A percentile compares a stretch with the other conserved stretches of the same genome.
phyloP scores from a whole-genome alignment of 2,888 invertebrate species.

The Belgica antarctica region DNA sequence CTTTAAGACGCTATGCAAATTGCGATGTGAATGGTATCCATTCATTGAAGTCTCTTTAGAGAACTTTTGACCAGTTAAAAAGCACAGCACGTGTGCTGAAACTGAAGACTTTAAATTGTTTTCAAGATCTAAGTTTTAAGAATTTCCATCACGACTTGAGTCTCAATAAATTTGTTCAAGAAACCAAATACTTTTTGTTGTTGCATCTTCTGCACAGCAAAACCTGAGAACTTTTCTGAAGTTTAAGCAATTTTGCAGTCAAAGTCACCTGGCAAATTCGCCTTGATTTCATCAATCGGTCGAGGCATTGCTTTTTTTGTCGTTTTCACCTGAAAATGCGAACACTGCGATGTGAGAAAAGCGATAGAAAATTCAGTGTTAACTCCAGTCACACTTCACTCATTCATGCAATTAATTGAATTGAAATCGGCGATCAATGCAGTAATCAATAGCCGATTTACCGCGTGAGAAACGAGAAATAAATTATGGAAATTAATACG shows the following conservation, averaged over 20 bases:
- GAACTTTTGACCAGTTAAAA: no score
- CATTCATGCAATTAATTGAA: not conserved
- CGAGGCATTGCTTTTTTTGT: conserved; percentile 45
- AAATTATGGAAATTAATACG: no score
- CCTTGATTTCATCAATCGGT: conserved; percentile 46
- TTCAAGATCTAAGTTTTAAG: not conserved
- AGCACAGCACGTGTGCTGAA: no score
- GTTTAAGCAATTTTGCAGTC: no score
- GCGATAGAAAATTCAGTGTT: not conserved
- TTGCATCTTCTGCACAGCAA: no score
- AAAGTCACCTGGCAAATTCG: conserved; percentile 46
- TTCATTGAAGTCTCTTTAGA: no score
- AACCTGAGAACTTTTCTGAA: no score
- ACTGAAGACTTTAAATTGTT: no score
- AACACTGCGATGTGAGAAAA: not conserved
- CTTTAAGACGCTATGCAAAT: not conserved
- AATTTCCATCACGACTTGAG: not conserved
- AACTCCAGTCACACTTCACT: not conserved
- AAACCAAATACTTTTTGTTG: no score
- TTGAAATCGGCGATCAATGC: not conserved
- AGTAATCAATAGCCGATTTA: not conserved
- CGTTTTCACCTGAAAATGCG: conserved; percentile 25
- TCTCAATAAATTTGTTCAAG: not conserved
- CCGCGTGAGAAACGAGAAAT: no score
- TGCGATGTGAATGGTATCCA: not conserved